phyloP scores from a whole-genome alignment of 2,797 vertebrate genomes.

The Coilia nasus region DNA sequence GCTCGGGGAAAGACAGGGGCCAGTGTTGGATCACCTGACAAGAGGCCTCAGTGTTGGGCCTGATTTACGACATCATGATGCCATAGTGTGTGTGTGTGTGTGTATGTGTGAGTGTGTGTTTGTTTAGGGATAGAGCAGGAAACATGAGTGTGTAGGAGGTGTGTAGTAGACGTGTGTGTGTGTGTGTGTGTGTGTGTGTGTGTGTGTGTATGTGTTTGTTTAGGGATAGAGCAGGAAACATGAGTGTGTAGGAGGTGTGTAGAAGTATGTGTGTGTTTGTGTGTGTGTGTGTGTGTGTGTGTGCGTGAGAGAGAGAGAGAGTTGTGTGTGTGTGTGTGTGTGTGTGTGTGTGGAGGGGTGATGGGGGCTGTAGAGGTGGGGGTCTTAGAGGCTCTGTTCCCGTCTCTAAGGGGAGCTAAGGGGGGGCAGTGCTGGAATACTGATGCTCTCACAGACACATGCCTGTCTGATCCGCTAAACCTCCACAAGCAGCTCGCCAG shows the following conservation, averaged over 20 bases:
- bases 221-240: neutral
- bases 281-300: slow-evolving; percentile 4
- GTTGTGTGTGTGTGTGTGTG: neutral
- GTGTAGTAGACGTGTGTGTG: neutral
- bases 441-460: slow-evolving; percentile 72
- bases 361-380: neutral
- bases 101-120: slow-evolving; percentile 34
- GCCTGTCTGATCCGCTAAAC: slow-evolving; percentile 61
- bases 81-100: slow-evolving; percentile 58
- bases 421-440: slow-evolving; percentile 63
- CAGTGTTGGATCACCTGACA: slow-evolving; percentile 50
- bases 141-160: neutral
- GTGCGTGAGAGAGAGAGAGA: too few relatives aligned
- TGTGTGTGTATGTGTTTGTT: slow-evolving; percentile 7
- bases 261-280: slow-evolving; percentile 1
- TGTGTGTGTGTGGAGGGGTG: neutral
- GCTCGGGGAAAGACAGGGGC: neutral
- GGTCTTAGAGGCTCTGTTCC: neutral
- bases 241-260: neutral
- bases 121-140: neutral
- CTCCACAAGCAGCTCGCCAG: neutral
- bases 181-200: neutral
- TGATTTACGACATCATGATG: slow-evolving; percentile 75
- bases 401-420: neutral
- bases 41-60: slow-evolving; percentile 66